A percentile compares a stretch with the other conserved stretches of the same genome.
These are phyloP conservation scores for Heliconius erato DNA, from an alignment of 2,888 invertebrate species.

Conservation along the genomic window DNA sequence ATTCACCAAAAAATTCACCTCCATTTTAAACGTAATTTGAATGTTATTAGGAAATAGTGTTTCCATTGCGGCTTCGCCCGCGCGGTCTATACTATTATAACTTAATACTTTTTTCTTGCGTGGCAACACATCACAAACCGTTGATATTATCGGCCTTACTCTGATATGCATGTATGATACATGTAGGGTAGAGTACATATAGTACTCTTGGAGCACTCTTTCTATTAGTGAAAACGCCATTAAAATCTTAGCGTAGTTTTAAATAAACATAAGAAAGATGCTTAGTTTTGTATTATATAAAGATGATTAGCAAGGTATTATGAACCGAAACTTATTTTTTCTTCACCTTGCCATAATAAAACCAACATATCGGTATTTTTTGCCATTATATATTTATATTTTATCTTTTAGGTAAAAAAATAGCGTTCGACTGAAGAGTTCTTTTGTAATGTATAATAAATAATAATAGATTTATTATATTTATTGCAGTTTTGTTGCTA, in stretches of 20 bases:
- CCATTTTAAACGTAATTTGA: too few species aligned
- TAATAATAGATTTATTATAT: slow-evolving; percentile 55
- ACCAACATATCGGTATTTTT: slow-evolving; percentile 30
- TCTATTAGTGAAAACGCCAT: neutral
- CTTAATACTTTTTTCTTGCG: too few species aligned
- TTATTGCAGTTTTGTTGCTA: slow-evolving; percentile 66
- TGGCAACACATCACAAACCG: too few species aligned
- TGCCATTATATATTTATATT: slow-evolving; percentile 28
- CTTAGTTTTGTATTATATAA: too few species aligned
- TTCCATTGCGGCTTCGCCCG: neutral
- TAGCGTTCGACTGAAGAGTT: slow-evolving; percentile 54
- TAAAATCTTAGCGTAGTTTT: neutral
- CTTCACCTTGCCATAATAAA: slow-evolving; percentile 51
- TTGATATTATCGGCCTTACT: too few species aligned
- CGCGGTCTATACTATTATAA: too few species aligned
- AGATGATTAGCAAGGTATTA: neutral
- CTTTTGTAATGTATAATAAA: slow-evolving; percentile 58
- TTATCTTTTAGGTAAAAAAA: slow-evolving; percentile 27
- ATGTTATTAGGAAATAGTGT: neutral
- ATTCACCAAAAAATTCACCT: neutral
- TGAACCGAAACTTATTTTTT: slow-evolving; percentile 6
- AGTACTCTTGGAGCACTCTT: neutral
- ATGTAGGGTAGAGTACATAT: too few species aligned
- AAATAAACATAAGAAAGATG: too few species aligned
- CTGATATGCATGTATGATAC: too few species aligned